Conservation (phyloP, 2,113 vertebrate genomes). For the Lepidothrix coronata region DNA sequence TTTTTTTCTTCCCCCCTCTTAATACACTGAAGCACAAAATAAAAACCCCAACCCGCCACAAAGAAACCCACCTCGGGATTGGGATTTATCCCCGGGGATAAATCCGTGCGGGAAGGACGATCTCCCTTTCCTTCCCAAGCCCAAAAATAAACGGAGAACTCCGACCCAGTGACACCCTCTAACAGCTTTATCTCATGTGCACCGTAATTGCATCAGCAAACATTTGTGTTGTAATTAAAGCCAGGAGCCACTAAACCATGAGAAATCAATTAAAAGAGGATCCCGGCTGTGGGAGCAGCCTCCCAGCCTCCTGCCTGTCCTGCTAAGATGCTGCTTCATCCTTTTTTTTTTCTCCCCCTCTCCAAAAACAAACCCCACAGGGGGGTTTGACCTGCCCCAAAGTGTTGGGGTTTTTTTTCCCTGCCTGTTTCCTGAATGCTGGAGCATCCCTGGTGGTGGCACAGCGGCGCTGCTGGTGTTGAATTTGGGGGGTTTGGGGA, state of each 20-base stretch:
- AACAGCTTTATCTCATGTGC: background rate
- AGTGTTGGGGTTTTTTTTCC: background rate
- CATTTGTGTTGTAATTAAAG: constrained; percentile 23
- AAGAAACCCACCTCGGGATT: background rate
- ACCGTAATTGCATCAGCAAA: background rate
- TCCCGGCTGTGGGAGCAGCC: background rate
- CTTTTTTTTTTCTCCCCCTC: accelerated
- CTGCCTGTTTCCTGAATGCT: accelerated
- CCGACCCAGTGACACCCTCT: background rate
- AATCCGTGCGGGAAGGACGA: background rate
- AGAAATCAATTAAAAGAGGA: constrained; percentile 37
- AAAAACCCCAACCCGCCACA: accelerated
- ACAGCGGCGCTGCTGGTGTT: accelerated
- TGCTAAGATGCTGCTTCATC: background rate
- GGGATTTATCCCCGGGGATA: background rate
- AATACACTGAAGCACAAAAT: background rate
- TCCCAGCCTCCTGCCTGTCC: background rate
- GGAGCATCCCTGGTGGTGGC: background rate
- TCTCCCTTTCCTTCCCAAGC: background rate
- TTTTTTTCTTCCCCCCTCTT: background rate
- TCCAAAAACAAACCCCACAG: no score
- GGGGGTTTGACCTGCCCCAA: no score
- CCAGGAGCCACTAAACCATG: background rate
- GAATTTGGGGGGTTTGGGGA: background rate
- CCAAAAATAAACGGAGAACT: background rate